Evolutionary conservation across 2,797 vertebrate genomes (phyloP).

Genomic region (Masticophis lateralis): DNA sequence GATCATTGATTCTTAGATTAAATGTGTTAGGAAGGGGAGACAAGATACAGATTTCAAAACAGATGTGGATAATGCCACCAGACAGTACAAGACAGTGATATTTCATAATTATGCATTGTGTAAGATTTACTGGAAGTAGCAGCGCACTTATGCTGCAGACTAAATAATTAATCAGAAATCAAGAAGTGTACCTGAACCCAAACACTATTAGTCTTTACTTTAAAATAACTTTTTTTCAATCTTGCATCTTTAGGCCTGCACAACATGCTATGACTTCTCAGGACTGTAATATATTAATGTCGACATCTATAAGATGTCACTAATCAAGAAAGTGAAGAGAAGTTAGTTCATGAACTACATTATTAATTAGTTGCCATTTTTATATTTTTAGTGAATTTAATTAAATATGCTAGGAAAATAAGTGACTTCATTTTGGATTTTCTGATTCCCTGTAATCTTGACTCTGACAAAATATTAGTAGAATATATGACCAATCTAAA

Average conservation of each 20-base stretch:
- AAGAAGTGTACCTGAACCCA: not conserved
- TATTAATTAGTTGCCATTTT: not conserved
- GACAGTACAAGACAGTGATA: not conserved
- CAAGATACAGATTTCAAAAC: not conserved
- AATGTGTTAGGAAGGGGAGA: not conserved
- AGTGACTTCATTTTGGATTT: not conserved
- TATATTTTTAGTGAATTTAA: not conserved
- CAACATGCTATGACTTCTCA: not conserved
- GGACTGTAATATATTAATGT: not conserved
- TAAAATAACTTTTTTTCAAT: not conserved
- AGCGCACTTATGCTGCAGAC: not conserved
- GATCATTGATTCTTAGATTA: conserved; percentile 56
- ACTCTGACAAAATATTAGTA: not conserved
- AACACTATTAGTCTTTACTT: not conserved
- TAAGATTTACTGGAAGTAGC: not conserved
- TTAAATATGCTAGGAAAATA: not conserved
- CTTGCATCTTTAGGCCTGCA: not conserved
- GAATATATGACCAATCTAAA: not conserved
- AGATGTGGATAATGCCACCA: not conserved
- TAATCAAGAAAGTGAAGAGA: not conserved
- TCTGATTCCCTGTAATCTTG: not conserved
- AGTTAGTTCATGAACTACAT: not conserved
- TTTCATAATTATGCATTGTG: not conserved
- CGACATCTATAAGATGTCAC: not conserved
- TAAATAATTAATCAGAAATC: not conserved